These are phyloP conservation scores for Dasypogon diadema DNA, from an alignment of 2,888 invertebrate species.

Conservation along the genomic window DNA sequence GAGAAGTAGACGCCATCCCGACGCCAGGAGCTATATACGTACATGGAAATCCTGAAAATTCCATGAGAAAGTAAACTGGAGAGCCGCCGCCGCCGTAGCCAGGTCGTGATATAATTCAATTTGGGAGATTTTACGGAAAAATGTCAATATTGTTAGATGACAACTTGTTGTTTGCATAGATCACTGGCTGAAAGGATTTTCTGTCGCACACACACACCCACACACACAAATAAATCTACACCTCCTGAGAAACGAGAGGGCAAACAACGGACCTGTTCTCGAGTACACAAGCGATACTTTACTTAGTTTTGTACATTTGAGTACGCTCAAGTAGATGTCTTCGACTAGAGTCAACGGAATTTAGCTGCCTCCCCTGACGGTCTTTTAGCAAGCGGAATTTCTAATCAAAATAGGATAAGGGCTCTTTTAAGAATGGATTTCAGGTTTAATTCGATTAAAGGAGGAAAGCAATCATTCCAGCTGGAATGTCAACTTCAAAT, in stretches of 20 bases:
- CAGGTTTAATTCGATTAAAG: conserved; percentile 41
- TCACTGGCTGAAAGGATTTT: conserved; percentile 19
- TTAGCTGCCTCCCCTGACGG: conserved; percentile 1
- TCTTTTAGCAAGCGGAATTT: conserved; percentile 39
- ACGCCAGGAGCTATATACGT: too few relatives aligned
- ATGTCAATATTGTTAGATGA: conserved; percentile 38
- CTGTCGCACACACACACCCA: conserved; percentile 12
- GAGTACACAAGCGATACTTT: conserved; percentile 29
- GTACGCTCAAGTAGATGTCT: not conserved
- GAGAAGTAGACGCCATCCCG: not conserved
- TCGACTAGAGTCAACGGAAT: not conserved
- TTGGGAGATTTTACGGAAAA: conserved; percentile 6
- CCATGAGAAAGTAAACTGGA: not conserved
- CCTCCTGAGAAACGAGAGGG: not conserved
- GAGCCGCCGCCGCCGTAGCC: not conserved
- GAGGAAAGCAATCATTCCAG: conserved; percentile 11
- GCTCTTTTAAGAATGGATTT: conserved; percentile 28
- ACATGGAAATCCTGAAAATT: conserved; percentile 18
- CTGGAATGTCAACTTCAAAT: not conserved
- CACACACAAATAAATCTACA: not conserved
- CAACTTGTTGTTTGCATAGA: conserved; percentile 40
- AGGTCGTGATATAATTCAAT: conserved; percentile 26
- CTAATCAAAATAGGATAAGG: conserved; percentile 44
- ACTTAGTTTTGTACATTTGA: conserved; percentile 9
- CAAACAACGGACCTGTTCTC: conserved; percentile 20